Evolutionary conservation across 2,888 invertebrate genomes (phyloP).

Genomic region (Cephonodes hylas): DNA sequence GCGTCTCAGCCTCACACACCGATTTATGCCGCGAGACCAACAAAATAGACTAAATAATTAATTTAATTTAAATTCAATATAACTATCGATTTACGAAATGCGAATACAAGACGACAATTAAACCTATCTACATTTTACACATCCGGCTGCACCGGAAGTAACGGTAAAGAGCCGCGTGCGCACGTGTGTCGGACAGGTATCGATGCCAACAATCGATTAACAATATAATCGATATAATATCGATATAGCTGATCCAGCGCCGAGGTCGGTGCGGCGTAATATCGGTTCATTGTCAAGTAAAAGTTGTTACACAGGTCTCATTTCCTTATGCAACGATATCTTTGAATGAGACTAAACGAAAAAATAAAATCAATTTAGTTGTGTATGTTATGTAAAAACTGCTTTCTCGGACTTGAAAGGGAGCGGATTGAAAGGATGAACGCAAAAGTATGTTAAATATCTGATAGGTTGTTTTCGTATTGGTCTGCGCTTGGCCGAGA

Average conservation of each 20-base stretch:
- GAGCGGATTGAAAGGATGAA: neutral
- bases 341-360: constrained; percentile 9
- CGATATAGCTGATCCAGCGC: constrained; percentile 12
- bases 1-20: too few relatives aligned
- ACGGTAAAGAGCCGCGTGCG: constrained; percentile 59
- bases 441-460: neutral
- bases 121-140: constrained; percentile 37
- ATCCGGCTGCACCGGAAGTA: constrained; percentile 61
- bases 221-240: neutral
- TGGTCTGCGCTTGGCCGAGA: neutral
- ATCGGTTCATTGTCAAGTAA: constrained; percentile 63
- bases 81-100: neutral
- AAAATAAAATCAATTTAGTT: constrained; percentile 9
- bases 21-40: too few relatives aligned
- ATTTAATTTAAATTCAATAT: neutral
- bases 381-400: constrained; percentile 16
- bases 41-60: too few relatives aligned
- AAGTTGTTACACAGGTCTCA: constrained; percentile 38
- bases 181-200: constrained; percentile 17
- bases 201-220: constrained; percentile 16
- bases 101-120: constrained; percentile 13
- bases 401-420: constrained; percentile 6
- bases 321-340: constrained; percentile 29
- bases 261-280: constrained; percentile 43
- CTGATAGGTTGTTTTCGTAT: neutral